A percentile compares a stretch with the other conserved stretches of the same genome.
Evolutionary conservation across 2,797 vertebrate species (phyloP).

Genomic region (Pogoniulus pusillus): DNA sequence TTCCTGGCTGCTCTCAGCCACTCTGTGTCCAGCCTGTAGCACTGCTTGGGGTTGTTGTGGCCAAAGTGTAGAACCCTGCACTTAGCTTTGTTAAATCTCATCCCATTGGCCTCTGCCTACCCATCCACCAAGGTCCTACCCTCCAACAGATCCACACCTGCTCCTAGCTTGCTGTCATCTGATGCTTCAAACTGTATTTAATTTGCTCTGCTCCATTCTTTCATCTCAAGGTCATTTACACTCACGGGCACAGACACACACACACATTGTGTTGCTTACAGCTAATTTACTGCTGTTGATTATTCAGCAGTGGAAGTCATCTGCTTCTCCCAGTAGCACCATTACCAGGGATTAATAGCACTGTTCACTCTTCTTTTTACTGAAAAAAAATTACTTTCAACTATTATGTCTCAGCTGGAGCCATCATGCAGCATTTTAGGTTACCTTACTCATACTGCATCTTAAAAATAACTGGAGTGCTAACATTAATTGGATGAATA

Average conservation of each 20-base stretch:
- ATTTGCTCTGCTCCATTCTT: background rate
- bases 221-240: constrained; percentile 36
- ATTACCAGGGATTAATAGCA: constrained; percentile 49
- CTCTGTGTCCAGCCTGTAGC: too few relatives aligned
- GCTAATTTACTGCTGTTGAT: constrained; percentile 53
- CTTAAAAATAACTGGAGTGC: constrained; percentile 48
- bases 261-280: constrained; percentile 16
- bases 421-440: constrained; percentile 15
- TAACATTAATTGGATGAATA: constrained; percentile 39
- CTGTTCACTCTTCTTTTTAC: constrained; percentile 38
- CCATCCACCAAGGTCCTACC: too few relatives aligned
- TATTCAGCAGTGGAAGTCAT: constrained; percentile 39
- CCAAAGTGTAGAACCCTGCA: too few relatives aligned
- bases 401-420: constrained; percentile 35
- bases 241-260: background rate
- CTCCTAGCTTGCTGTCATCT: too few relatives aligned
- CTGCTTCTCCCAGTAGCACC: constrained; percentile 27
- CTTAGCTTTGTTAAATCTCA: too few relatives aligned
- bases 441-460: constrained; percentile 24
- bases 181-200: constrained; percentile 30
- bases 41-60: too few relatives aligned
- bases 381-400: constrained; percentile 54
- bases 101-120: too few relatives aligned
- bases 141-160: too few relatives aligned
- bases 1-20: too few relatives aligned